Conservation (phyloP, 2,113 vertebrate species). For the Lycaon pictus region DNA sequence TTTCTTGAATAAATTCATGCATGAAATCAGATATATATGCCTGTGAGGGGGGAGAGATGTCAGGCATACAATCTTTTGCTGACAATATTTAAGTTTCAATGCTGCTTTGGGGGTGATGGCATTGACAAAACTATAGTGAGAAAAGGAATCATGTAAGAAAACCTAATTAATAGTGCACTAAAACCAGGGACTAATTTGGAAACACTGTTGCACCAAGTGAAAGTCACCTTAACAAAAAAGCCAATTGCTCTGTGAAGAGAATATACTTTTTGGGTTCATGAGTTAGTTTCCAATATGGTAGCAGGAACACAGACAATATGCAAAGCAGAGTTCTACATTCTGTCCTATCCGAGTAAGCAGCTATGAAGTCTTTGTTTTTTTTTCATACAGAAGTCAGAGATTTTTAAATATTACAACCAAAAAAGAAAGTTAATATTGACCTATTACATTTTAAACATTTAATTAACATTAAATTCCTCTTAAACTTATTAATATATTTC, state of each 20-base stretch:
- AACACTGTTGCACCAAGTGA: background rate
- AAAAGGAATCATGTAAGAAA: background rate
- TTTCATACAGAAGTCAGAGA: background rate
- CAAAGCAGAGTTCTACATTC: background rate
- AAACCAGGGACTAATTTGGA: background rate
- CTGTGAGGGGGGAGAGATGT: background rate
- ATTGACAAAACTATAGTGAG: background rate
- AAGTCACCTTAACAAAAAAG: background rate
- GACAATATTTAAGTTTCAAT: background rate
- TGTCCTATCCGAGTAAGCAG: background rate
- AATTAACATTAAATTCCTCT: constrained; percentile 11
- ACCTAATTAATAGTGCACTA: background rate
- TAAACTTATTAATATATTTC: constrained; percentile 14
- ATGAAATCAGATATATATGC: background rate
- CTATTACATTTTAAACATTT: constrained; percentile 28
- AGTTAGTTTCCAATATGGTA: background rate
- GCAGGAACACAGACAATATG: background rate
- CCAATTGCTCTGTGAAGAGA: background rate
- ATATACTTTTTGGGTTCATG: background rate
- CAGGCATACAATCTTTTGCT: background rate
- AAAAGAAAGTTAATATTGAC: background rate
- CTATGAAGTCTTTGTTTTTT: background rate
- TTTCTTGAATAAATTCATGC: background rate
- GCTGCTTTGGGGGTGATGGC: background rate
- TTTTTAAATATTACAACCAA: background rate